phyloP scores from a whole-genome alignment of 2,888 invertebrate species.

The Carcina quercana region DNA sequence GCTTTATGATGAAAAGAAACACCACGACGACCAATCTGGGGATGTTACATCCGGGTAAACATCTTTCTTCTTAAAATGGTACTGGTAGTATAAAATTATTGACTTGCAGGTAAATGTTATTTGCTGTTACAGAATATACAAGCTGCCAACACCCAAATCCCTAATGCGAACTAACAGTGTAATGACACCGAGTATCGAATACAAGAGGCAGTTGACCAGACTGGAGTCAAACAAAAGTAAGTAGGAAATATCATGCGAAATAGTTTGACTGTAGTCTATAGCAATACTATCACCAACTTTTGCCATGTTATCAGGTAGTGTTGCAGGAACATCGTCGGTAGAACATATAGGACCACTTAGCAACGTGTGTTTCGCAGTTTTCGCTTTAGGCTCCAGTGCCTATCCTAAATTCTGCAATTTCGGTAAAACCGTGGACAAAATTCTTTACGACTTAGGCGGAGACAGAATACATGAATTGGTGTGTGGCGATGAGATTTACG shows the following conservation, averaged over 20 bases:
- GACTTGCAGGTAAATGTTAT: conserved; percentile 23
- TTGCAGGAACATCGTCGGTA: conserved; percentile 81
- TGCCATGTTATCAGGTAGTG: conserved; percentile 69
- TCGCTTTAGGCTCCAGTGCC: conserved; percentile 94
- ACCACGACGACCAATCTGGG: conserved; percentile 31
- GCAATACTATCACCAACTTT: background rate
- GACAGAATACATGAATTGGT: conserved; percentile 87
- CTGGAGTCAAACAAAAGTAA: conserved; percentile 64
- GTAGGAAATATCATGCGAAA: conserved; percentile 14
- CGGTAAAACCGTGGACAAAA: conserved; percentile 92
- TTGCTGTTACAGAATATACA: conserved; percentile 65
- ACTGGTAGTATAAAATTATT: conserved; percentile 1
- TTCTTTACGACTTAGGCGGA: conserved; percentile 91
- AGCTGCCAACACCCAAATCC: conserved; percentile 86
- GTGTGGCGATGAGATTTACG: conserved; percentile 95
- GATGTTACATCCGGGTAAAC: conserved; percentile 28
- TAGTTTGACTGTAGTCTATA: background rate
- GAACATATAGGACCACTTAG: conserved; percentile 91
- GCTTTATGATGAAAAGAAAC: conserved; percentile 47
- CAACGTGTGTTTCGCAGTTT: conserved; percentile 94
- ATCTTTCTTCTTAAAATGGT: background rate
- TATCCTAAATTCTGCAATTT: conserved; percentile 98
- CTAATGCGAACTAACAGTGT: conserved; percentile 91
- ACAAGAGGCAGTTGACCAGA: conserved; percentile 78
- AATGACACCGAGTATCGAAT: conserved; percentile 45